These are phyloP conservation scores for Andrena cerasifolii DNA, from an alignment of 1,140 invertebrate genomes.

Conservation along the genomic window DNA sequence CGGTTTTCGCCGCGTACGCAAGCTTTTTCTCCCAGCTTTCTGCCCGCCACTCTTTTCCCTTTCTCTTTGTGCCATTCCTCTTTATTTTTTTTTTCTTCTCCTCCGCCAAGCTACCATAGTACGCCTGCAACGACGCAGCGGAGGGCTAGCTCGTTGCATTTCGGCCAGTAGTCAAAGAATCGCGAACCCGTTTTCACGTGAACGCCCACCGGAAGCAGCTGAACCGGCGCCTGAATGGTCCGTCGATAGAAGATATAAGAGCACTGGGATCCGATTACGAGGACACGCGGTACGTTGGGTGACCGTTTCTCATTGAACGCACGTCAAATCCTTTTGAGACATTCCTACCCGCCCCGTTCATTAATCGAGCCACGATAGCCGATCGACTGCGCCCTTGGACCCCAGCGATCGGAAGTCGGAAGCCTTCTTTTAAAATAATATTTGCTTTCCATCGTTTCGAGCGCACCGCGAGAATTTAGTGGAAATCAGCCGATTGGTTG, in stretches of 20 bases:
- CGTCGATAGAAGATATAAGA: constrained; percentile 75
- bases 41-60: constrained; percentile 38
- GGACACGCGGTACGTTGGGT: constrained; percentile 76
- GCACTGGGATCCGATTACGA: constrained; percentile 79
- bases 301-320: constrained; percentile 73
- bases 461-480: constrained; percentile 1
- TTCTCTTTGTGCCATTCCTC: constrained; percentile 48
- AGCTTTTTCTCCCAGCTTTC: constrained; percentile 59
- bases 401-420: neutral
- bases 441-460: constrained; percentile 12
- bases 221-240: constrained; percentile 74
- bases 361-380: constrained; percentile 16
- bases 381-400: neutral
- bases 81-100: constrained; percentile 47
- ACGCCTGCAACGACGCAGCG: constrained; percentile 41
- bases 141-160: constrained; percentile 54
- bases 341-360: constrained; percentile 26
- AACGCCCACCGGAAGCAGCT: constrained; percentile 83
- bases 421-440: neutral
- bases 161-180: constrained; percentile 67
- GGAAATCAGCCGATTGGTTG: constrained; percentile 68
- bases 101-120: neutral
- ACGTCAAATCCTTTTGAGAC: constrained; percentile 40
- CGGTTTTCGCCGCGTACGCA: constrained; percentile 33
- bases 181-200: constrained; percentile 81